Conservation (phyloP, 2,113 vertebrate genomes). For the Natator depressus region DNA sequence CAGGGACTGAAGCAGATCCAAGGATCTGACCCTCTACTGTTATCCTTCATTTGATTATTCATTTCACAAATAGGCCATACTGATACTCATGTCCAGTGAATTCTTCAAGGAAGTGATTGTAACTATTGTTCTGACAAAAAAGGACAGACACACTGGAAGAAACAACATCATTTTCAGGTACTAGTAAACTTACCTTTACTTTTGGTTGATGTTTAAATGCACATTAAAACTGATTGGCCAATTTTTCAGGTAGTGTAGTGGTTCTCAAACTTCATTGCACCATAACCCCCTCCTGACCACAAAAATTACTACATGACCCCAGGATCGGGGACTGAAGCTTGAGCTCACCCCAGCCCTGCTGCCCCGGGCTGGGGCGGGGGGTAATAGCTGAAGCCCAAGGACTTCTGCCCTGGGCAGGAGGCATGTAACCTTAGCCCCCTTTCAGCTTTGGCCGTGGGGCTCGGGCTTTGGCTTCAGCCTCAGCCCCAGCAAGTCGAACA, state of each 20-base stretch:
- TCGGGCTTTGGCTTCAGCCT: too few species aligned
- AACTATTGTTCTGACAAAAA: not conserved
- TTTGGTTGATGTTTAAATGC: not conserved
- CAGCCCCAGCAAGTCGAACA: too few species aligned
- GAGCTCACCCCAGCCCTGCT: too few species aligned
- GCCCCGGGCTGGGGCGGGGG: too few species aligned
- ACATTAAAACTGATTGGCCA: not conserved
- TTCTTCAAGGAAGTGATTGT: not conserved
- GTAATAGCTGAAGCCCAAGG: too few species aligned
- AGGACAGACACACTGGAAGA: not conserved
- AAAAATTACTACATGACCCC: too few species aligned
- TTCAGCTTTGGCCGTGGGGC: too few species aligned
- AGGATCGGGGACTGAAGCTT: too few species aligned
- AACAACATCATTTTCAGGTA: not conserved
- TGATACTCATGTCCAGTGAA: not conserved
- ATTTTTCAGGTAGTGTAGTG: not conserved
- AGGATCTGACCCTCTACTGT: not conserved
- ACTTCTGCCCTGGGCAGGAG: too few species aligned
- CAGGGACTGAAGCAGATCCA: not conserved
- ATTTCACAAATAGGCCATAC: fast-evolving
- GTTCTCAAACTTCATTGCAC: too few species aligned
- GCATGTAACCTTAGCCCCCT: too few species aligned
- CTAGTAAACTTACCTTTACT: not conserved
- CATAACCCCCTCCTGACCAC: too few species aligned
- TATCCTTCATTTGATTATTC: not conserved